Evolutionary conservation across 1,140 invertebrate species (phyloP), one percentile per base, ranked within the genome.

Genomic region (Cyclargus thomasi): DNA sequence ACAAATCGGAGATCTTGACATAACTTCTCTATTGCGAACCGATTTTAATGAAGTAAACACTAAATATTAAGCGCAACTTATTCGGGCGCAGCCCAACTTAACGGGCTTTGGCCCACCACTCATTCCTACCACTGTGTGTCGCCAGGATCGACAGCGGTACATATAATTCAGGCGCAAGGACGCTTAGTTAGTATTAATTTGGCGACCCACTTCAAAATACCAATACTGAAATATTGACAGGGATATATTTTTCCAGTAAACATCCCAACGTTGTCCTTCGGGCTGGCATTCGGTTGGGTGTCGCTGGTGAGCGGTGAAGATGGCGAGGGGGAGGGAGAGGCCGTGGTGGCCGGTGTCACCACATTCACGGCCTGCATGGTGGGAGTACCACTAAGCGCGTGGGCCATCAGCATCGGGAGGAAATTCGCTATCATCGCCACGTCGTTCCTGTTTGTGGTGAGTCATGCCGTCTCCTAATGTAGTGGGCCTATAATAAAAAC

Each of bases 201-300:
- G n/a, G n/a, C n/a, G n/a, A n/a, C n/a, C n/a, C n/a, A n/a, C n/a
- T n/a, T n/a, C n/a, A n/a, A n/a, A n/a, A n/a, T n/a, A n/a, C n/a
- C n/a, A n/a, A n/a, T n/a, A n/a, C n/a, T n/a, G n/a, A n/a, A n/a
- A n/a, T n/a, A n/a, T n/a, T n/a, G n/a, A n/a, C n/a, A n/a, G n/a
- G n/a, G 3, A 17, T 64, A 53, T 67, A 59, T 65, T 64, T 29
- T 36, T 72, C 67, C 68, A 85, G 82, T 82, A 22, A 83, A 85
- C 64, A 70, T 83, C 22, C 83, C 83, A 8, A 72, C 81, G 8
- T 59, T 83, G 22, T 85, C 83, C 20, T 83, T 82, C 64, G 83
- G 83, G 1, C 72, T 85, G 71, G 76, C 80, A 8, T 64, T 83
- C 65, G 83, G 81, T 35, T 85, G 83, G 83, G 79, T 83, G 69